Percentiles rank a stretch among this genome's conserved stretches.
phyloP scores from a whole-genome alignment of 92 coral and sea anemone species.

The Umimayanthus chanpuru region DNA sequence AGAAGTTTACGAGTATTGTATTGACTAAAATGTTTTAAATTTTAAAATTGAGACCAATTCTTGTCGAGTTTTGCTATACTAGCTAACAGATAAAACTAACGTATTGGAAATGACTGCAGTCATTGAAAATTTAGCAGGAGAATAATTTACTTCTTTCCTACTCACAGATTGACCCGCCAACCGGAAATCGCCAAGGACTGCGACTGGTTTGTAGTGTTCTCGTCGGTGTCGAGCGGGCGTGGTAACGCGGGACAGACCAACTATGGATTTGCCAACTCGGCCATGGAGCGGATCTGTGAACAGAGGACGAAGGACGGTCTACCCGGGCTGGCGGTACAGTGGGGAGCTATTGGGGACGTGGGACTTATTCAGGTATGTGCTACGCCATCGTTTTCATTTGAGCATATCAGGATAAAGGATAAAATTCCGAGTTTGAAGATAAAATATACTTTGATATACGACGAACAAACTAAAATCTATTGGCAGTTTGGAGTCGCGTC shows the following conservation, averaged over 20 bases:
- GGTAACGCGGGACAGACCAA: constrained; percentile 86
- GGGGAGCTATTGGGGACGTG: constrained; percentile 92
- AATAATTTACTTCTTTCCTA: background rate
- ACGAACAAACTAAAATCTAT: no score
- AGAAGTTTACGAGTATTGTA: background rate
- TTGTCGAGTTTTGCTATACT: background rate
- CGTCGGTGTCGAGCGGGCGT: constrained; percentile 85
- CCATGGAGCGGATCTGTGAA: constrained; percentile 84
- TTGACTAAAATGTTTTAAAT: no score
- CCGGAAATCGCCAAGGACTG: constrained; percentile 62
- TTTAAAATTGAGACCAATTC: background rate
- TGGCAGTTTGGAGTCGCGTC: no score
- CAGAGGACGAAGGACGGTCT: constrained; percentile 71
- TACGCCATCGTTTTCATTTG: background rate
- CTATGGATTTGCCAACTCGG: constrained; percentile 87
- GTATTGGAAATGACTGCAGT: background rate
- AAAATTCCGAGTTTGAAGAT: no score
- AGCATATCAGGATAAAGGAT: no score
- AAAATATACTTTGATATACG: no score
- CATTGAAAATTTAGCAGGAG: background rate
- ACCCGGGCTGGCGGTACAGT: constrained; percentile 83
- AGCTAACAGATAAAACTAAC: background rate
- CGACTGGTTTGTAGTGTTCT: constrained; percentile 87
- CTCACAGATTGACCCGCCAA: constrained; percentile 57
- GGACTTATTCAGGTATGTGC: constrained; percentile 74